A percentile compares a stretch with the other conserved stretches of the same genome.
phyloP scores from a whole-genome alignment of 2,888 invertebrate genomes.

The Drosophila testacea region DNA sequence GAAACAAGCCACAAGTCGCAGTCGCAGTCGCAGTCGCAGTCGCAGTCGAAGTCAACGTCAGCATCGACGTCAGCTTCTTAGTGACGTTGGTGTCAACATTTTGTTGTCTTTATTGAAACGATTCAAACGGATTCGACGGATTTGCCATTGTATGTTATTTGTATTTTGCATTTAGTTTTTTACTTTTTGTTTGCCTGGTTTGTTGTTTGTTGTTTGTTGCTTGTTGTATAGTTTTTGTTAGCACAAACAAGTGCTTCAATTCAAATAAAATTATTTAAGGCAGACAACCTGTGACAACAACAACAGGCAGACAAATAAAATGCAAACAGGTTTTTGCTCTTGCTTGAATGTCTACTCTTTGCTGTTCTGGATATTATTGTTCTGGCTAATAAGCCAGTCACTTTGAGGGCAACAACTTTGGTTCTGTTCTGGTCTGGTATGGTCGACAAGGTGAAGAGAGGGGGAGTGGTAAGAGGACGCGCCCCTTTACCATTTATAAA shows the following conservation, averaged over 20 bases:
- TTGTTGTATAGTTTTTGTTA: conserved; percentile 49
- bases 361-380: conserved; percentile 3
- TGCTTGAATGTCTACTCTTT: conserved; percentile 9
- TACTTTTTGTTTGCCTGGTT: conserved; percentile 25
- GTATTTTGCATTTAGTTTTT: conserved; percentile 20
- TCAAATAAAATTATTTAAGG: conserved; percentile 70
- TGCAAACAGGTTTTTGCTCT: conserved; percentile 62
- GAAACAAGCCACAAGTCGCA: conserved; percentile 51
- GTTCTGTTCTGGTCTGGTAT: background rate
- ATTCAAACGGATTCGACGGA: conserved; percentile 37
- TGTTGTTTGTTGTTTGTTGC: conserved; percentile 43
- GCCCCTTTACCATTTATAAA: conserved; percentile 41
- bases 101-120: conserved; percentile 67
- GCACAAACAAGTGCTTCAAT: conserved; percentile 73
- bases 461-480: conserved; percentile 17
- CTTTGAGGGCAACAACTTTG: conserved; percentile 34
- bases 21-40: conserved; percentile 12
- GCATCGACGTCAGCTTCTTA: conserved; percentile 1
- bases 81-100: conserved; percentile 25
- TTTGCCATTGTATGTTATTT: conserved; percentile 48
- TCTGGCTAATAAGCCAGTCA: conserved; percentile 46
- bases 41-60: background rate
- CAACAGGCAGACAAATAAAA: conserved; percentile 54
- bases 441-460: conserved; percentile 7
- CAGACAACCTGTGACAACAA: conserved; percentile 30